Evolutionary conservation across 1,140 invertebrate genomes (phyloP), one percentile per base, ranked within the genome.

Genomic region (Drosophila ficusphila): DNA sequence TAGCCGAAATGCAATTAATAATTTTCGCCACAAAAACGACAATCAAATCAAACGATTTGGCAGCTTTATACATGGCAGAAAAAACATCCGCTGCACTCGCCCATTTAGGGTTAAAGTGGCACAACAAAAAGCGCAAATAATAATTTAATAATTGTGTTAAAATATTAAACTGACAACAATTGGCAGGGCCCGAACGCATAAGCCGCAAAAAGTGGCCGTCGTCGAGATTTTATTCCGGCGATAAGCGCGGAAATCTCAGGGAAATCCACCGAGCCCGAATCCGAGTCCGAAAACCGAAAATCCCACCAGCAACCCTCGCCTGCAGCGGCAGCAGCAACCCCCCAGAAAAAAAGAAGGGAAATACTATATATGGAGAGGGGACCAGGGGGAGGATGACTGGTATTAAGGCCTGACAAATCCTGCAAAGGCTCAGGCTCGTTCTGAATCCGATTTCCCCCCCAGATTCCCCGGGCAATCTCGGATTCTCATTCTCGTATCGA

Each of bases 141-240:
- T 49, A 53, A 74, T 65, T 56, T 74, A 74, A 86, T 85, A 89
- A 89, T 89, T 89, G 86, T 76, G 81, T 78, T 73, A 73, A 73
- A 61, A 61, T 67, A 72, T 78, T 78, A 89, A 77, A 89, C 67
- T 79, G 82, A 78, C 81, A 85, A 81, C 81, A 85, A 85, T 76
- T 88, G 79, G 62, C 70, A 29, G 36, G 36, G 49, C 31, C 41
- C 65, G 47, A 68, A 54, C 64, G 64, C 79, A 76, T 70, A 60
- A 65, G 71, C 78, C 79, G 68, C 62, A 64, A 69, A 78, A 83
- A 81, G 81, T 86, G 81, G 81, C 62, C 57, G 44, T 44, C 14
- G 38, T 44, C 41, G 33, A 73, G 81, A 85, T 85, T 77, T 88
- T 76, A 34, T 36, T 44, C 23, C 44, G 11, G 21, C 83, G 79